Percentiles rank a stretch among this genome's conserved stretches.
Evolutionary conservation across 2,113 vertebrate genomes (phyloP).

Genomic region (Sander lucioperca): DNA sequence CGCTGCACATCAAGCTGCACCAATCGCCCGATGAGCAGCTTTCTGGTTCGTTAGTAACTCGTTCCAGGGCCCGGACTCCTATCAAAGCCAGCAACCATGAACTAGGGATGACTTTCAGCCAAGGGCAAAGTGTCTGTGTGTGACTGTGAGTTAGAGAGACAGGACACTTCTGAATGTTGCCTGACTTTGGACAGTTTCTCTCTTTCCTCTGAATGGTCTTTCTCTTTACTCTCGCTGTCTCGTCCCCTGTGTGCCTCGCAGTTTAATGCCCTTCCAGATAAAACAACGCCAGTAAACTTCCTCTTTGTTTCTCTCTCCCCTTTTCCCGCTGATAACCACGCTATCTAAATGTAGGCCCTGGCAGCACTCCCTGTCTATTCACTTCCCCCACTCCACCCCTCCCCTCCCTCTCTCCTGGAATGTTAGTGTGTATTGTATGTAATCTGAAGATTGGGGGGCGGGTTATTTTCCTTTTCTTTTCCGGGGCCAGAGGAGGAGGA

Average conservation of each 20-base stretch:
- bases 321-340: slow-evolving; percentile 72
- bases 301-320: slow-evolving; percentile 71
- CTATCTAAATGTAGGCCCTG: slow-evolving; percentile 77
- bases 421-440: slow-evolving; percentile 66
- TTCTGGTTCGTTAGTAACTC: slow-evolving; percentile 69
- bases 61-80: slow-evolving; percentile 58
- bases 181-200: slow-evolving; percentile 67
- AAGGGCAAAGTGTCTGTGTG: slow-evolving; percentile 58
- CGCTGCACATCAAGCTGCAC: slow-evolving; percentile 59
- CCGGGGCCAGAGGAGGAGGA: slow-evolving; percentile 40
- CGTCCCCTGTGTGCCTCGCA: slow-evolving; percentile 67
- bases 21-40: slow-evolving; percentile 37
- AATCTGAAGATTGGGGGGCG: slow-evolving; percentile 66
- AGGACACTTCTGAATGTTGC: slow-evolving; percentile 57
- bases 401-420: slow-evolving; percentile 36
- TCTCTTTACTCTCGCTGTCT: slow-evolving; percentile 57
- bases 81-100: slow-evolving; percentile 68
- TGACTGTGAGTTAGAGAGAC: slow-evolving; percentile 44
- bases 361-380: slow-evolving; percentile 63
- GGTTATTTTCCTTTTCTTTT: slow-evolving; percentile 48
- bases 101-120: slow-evolving; percentile 69
- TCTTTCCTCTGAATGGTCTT: slow-evolving; percentile 55
- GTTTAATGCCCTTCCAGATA: slow-evolving; percentile 71
- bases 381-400: slow-evolving; percentile 22
- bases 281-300: slow-evolving; percentile 77